These are phyloP conservation scores for Centropyge bicolor DNA, from an alignment of 2,797 vertebrate species.

Conservation along the genomic window DNA sequence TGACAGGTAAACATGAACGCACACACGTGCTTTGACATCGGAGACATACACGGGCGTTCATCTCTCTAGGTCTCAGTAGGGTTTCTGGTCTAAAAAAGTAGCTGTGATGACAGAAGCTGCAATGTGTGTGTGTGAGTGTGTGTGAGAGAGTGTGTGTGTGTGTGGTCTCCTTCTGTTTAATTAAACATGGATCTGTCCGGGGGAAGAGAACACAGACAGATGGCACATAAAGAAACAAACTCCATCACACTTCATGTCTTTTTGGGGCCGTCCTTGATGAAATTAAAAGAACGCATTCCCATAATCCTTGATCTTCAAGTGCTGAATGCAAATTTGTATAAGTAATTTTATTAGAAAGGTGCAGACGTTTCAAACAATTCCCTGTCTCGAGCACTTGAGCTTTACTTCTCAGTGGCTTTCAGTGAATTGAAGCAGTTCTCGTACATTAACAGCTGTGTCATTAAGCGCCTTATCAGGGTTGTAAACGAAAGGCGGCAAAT, in stretches of 20 bases:
- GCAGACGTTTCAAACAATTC: neutral
- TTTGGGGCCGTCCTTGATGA: slow-evolving; percentile 21
- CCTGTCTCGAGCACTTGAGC: neutral
- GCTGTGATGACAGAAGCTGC: slow-evolving; percentile 55
- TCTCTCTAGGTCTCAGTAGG: slow-evolving; percentile 43
- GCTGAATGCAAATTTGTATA: slow-evolving; percentile 13
- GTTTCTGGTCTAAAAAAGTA: slow-evolving; percentile 46
- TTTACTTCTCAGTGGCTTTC: slow-evolving; percentile 17
- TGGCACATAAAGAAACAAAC: slow-evolving; percentile 69
- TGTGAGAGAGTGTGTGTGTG: slow-evolving; percentile 35
- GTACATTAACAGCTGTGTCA: slow-evolving; percentile 46
- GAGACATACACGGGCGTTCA: slow-evolving; percentile 9
- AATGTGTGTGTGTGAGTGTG: slow-evolving; percentile 32
- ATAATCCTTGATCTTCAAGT: slow-evolving; percentile 32
- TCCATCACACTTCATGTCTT: slow-evolving; percentile 42
- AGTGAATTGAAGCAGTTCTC: slow-evolving; percentile 37
- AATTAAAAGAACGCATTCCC: slow-evolving; percentile 38
- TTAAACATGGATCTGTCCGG: slow-evolving; percentile 66
- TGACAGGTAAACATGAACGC: slow-evolving; percentile 43
- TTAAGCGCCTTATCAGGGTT: slow-evolving; percentile 50
- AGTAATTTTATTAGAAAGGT: neutral
- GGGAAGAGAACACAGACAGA: slow-evolving; percentile 64
- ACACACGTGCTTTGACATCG: neutral
- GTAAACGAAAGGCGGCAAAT: slow-evolving; percentile 54
- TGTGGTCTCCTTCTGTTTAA: slow-evolving; percentile 73